phyloP scores from a whole-genome alignment of 2,113 vertebrate genomes.

The Polyodon spathula region DNA sequence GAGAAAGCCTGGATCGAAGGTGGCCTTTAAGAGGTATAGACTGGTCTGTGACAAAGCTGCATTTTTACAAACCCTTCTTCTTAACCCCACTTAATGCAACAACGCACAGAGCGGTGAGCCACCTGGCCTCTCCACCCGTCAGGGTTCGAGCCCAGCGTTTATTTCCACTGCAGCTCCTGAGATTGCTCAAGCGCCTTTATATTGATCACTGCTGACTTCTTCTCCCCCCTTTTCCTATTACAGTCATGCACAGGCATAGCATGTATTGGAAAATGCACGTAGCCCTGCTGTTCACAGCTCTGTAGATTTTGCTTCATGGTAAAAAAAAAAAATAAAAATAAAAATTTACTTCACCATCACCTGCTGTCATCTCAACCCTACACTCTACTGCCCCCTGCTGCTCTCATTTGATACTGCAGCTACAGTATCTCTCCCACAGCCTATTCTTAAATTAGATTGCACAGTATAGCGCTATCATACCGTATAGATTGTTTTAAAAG shows the following conservation, averaged over 20 bases:
- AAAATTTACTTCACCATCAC: slow-evolving; percentile 17
- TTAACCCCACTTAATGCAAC: too few species aligned
- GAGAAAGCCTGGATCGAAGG: too few species aligned
- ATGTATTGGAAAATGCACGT: neutral
- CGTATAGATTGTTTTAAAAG: too few species aligned
- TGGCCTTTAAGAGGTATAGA: too few species aligned
- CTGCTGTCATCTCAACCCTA: slow-evolving; percentile 33
- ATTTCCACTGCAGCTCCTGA: neutral
- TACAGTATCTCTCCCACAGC: slow-evolving; percentile 40
- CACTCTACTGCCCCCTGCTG: slow-evolving; percentile 65
- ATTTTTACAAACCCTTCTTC: too few species aligned
- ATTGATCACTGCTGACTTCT: neutral
- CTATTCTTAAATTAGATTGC: slow-evolving; percentile 48
- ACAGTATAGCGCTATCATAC: too few species aligned
- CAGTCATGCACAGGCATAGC: neutral
- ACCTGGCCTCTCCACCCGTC: too few species aligned
- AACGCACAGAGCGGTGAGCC: too few species aligned
- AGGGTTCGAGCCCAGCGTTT: too few species aligned
- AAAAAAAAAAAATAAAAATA: too few species aligned
- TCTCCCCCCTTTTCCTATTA: neutral
- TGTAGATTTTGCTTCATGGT: slow-evolving; percentile 8
- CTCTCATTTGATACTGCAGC: slow-evolving; percentile 30
- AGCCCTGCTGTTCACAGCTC: slow-evolving; percentile 5
- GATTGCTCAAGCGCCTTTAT: neutral
- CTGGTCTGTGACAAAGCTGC: too few species aligned